Evolutionary conservation across 2,797 vertebrate species (phyloP), one percentile per base, ranked within the genome.

Genomic region (Tympanoctomys barrerae): DNA sequence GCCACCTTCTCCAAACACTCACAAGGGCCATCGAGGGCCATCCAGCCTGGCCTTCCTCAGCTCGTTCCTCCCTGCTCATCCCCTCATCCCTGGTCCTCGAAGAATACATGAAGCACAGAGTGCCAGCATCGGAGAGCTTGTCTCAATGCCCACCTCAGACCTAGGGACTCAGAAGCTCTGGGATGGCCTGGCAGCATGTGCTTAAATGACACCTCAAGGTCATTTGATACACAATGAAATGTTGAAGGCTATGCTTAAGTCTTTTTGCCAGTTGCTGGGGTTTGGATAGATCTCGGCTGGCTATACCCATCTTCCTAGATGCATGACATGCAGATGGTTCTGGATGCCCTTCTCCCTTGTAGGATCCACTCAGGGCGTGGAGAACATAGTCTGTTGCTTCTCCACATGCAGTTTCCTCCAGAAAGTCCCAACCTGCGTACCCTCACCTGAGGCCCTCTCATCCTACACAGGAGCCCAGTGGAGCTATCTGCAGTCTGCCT

Each of bases 161-260:
- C 22, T 6, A 62, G 39, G 10, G 36, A 39, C 18, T 39, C 70
- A 42, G 71, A 59, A 73, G 36, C 64, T 83, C 68, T 1, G 14
- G 71, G n/a, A 4, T 4, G 68, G 21, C 33, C 16, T 0, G 49
- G 22, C 71, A 42, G 7, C 5, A 49, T 21, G 9, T 28, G 46
- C 39, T 49, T 39, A 19, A 22, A 33, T 4, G 18, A 66, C 36
- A 2, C 33, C 26, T 24, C 80, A 2, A 0, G 36, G 18, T 18
- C 62, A 49, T 1, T 2, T 36, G 0, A 8, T 7, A n/a, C 7
- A 7, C 8, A 7, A 2, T 7, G 1, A 6, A 26, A 7, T 62
- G 46, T 21, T 8, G 13, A 68, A 8, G 26, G n/a, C 46, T 11
- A 39, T 8, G 11, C 62, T 64, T 6, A 4, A 33, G 36, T 36